Conservation (phyloP, 2,888 invertebrate species). For the Pyrrhia umbra region DNA sequence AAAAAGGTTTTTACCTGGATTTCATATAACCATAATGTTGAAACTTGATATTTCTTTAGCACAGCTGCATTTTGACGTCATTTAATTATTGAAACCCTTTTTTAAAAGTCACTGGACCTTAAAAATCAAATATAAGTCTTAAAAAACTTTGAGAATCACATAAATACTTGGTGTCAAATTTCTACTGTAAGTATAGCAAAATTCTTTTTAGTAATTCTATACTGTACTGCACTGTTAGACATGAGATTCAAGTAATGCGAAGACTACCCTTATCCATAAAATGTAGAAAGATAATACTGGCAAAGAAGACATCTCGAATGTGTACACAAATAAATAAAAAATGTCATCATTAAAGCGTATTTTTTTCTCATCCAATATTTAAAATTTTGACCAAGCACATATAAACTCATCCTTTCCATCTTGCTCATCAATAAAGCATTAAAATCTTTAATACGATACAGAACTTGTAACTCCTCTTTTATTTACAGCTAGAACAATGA, state of each 20-base stretch:
- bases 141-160: background rate
- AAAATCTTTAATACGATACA: too few species aligned
- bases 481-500: conserved; percentile 83
- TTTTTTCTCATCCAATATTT: background rate
- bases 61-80: conserved; percentile 25
- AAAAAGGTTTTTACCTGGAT: conserved; percentile 20
- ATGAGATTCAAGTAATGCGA: too few species aligned
- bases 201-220: too few species aligned
- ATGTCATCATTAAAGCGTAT: too few species aligned
- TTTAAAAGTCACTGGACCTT: conserved; percentile 22
- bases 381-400: too few species aligned
- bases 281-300: too few species aligned
- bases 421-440: background rate
- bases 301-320: too few species aligned
- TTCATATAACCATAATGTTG: conserved; percentile 7
- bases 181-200: too few species aligned
- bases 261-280: too few species aligned
- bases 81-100: conserved; percentile 31
- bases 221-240: too few species aligned
- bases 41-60: conserved; percentile 36
- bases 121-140: background rate
- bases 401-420: too few species aligned
- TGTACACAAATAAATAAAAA: too few species aligned
- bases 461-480: background rate
- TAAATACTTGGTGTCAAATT: background rate